These are phyloP conservation scores for Crenuchus spilurus DNA, from an alignment of 2,797 vertebrate genomes.

Conservation along the genomic window DNA sequence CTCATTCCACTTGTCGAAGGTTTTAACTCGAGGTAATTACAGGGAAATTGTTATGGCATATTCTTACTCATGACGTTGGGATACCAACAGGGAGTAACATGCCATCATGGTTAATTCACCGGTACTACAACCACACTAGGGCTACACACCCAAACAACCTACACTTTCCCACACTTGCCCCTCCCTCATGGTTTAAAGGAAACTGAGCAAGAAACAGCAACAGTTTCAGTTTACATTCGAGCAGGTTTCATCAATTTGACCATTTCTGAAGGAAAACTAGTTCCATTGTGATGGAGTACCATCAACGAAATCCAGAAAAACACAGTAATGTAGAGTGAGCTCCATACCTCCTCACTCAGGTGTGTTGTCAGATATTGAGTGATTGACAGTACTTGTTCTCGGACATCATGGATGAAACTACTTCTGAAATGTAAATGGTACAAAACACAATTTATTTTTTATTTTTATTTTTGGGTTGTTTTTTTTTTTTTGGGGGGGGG, in stretches of 20 bases:
- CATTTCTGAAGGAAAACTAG: conserved; percentile 1
- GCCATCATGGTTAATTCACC: conserved; percentile 10
- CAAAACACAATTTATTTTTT: no score
- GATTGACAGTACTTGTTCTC: not conserved
- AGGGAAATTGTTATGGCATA: not conserved
- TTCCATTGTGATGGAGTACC: not conserved
- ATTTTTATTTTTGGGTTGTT: no score
- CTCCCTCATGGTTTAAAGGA: not conserved
- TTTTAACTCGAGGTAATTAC: conserved; percentile 11
- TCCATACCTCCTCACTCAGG: not conserved
- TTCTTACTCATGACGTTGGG: not conserved
- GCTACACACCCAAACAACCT: conserved; percentile 20
- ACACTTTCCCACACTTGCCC: conserved; percentile 8
- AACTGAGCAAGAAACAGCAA: not conserved
- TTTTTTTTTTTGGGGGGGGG: no score
- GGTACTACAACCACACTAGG: not conserved
- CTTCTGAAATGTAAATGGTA: no score
- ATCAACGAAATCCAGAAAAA: not conserved
- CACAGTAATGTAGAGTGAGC: not conserved
- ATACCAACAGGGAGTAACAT: not conserved
- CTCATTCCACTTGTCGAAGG: conserved; percentile 5
- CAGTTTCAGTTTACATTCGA: conserved; percentile 10
- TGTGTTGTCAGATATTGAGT: not conserved
- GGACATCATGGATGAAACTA: no score
- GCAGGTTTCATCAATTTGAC: not conserved